Conservation (phyloP, 1,140 invertebrate species). For the Ostrea denselamellosa region DNA sequence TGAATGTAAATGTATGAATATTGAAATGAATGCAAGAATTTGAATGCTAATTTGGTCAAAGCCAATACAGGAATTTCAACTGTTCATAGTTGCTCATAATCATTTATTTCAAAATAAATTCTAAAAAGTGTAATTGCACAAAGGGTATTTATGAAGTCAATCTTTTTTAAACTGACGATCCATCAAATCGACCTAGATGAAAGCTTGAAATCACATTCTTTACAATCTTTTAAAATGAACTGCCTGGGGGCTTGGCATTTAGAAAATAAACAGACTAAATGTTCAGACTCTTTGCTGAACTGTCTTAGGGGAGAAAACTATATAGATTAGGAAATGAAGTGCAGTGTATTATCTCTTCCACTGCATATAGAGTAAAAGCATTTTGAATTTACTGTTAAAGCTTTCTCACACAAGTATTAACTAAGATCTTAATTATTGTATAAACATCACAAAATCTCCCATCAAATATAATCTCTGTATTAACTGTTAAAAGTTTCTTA, state of each 20-base stretch:
- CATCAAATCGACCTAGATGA: constrained; percentile 29
- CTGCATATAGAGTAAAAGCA: not conserved
- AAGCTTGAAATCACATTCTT: constrained; percentile 30
- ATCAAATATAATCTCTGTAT: not conserved
- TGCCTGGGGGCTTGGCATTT: constrained; percentile 35
- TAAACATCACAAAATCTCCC: not conserved
- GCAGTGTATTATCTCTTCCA: not conserved
- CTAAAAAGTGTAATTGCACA: not conserved
- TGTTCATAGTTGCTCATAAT: not conserved
- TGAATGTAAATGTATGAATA: not conserved
- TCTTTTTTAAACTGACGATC: constrained; percentile 11
- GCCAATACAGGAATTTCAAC: not conserved
- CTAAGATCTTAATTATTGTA: no score
- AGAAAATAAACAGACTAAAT: constrained; percentile 38
- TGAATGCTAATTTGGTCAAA: not conserved
- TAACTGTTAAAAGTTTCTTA: not conserved
- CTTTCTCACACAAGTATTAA: no score
- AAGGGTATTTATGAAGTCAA: not conserved
- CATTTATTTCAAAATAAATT: not conserved
- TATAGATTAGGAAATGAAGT: constrained; percentile 17
- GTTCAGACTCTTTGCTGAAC: not conserved
- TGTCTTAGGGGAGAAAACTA: constrained; percentile 27
- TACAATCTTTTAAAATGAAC: constrained; percentile 36
- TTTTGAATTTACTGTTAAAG: no score
- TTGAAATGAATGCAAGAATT: not conserved